These are phyloP conservation scores for Tylochromis polylepis DNA, from an alignment of 2,113 vertebrate genomes.

Conservation along the genomic window DNA sequence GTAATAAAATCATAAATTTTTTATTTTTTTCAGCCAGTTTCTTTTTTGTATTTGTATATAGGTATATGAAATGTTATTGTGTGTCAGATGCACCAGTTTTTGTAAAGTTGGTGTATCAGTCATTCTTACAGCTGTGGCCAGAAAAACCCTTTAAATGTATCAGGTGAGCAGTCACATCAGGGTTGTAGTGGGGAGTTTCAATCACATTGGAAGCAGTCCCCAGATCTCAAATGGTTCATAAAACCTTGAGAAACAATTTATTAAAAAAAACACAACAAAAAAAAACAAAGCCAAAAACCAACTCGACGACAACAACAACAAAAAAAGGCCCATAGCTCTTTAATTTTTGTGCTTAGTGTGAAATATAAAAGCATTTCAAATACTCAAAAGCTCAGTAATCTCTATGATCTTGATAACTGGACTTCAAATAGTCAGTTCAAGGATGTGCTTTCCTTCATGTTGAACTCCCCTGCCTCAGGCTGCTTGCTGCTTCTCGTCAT, in stretches of 20 bases:
- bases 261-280: accelerated
- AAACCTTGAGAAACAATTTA: not conserved
- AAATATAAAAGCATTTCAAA: not conserved
- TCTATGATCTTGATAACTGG: not conserved
- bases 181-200: slow-evolving; percentile 34
- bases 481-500: not conserved
- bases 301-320: no score
- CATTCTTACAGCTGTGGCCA: not conserved
- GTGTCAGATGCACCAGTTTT: not conserved
- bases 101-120: not conserved
- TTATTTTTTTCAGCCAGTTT: not conserved
- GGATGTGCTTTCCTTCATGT: not conserved
- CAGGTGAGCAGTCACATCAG: not conserved
- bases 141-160: not conserved
- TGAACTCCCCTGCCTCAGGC: not conserved
- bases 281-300: no score
- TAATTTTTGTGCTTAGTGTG: slow-evolving; percentile 1
- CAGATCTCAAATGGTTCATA: not conserved
- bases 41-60: not conserved
- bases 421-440: not conserved
- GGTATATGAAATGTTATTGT: not conserved
- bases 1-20: not conserved
- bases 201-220: slow-evolving; percentile 25
- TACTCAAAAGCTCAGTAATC: not conserved
- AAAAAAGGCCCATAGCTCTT: not conserved